Evolutionary conservation across 2,888 invertebrate genomes (phyloP).

Genomic region (Cryptus viduatorius): DNA sequence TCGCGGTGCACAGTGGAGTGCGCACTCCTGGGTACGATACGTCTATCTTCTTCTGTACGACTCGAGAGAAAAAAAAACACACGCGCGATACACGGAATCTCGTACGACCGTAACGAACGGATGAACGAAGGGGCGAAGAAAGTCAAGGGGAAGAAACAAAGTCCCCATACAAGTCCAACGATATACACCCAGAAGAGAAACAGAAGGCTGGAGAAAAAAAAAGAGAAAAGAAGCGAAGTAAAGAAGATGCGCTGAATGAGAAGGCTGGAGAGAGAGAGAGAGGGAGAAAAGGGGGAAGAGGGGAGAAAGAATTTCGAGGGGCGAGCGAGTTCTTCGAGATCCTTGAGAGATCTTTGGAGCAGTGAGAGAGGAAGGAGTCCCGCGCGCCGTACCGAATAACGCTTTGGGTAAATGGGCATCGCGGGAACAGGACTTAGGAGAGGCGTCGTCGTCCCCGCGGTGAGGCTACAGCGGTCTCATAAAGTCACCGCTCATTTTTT

Average conservation of each 20-base stretch:
- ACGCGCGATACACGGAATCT: constrained; percentile 1
- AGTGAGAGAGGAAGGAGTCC: constrained; percentile 46
- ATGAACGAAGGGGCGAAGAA: background rate
- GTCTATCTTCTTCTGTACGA: background rate
- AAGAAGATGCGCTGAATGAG: constrained; percentile 8
- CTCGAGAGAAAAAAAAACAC: background rate
- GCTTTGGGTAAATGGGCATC: constrained; percentile 60
- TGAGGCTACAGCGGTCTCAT: constrained; percentile 47
- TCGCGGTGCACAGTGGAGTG: background rate
- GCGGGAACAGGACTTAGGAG: constrained; percentile 53
- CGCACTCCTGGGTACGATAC: background rate
- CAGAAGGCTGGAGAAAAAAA: constrained; percentile 61
- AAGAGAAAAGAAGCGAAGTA: constrained; percentile 12
- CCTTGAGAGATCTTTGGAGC: constrained; percentile 62
- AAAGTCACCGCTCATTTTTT: constrained; percentile 46
- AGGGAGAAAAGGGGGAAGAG: constrained; percentile 25
- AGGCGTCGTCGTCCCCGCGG: constrained; percentile 57
- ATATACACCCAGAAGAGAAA: constrained; percentile 58
- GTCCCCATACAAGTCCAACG: constrained; percentile 39
- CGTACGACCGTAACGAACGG: background rate
- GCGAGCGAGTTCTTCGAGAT: constrained; percentile 68
- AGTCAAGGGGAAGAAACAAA: constrained; percentile 55
- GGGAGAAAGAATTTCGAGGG: constrained; percentile 73
- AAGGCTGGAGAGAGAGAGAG: constrained; percentile 20
- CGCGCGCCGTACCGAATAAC: constrained; percentile 23